These are phyloP conservation scores for Stegodyphus dumicola DNA, from an alignment of 1,140 invertebrate species.

Conservation along the genomic window DNA sequence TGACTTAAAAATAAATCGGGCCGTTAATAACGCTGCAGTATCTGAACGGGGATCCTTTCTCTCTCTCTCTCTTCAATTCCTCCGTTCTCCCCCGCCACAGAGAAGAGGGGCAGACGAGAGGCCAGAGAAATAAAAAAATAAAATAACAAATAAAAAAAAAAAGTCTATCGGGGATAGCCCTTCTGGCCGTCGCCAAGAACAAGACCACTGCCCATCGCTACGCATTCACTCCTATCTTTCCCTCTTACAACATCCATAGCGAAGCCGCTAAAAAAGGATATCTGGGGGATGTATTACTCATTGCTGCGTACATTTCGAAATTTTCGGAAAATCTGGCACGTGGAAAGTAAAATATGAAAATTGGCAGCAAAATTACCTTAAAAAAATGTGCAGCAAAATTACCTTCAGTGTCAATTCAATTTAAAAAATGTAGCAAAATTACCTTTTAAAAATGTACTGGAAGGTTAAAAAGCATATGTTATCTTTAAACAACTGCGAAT, in stretches of 20 bases:
- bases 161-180: neutral
- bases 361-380: too few species aligned
- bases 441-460: too few species aligned
- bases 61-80: neutral
- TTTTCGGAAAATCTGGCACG: too few species aligned
- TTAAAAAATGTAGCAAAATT: too few species aligned
- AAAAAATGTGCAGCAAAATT: too few species aligned
- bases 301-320: too few species aligned
- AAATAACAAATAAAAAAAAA: too few species aligned
- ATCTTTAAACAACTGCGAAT: too few species aligned
- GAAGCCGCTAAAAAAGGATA: constrained; percentile 34
- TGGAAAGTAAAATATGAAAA: too few species aligned
- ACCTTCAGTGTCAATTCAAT: too few species aligned
- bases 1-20: constrained; percentile 61
- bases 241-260: constrained; percentile 30
- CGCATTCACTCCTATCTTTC: constrained; percentile 41
- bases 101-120: neutral
- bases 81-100: constrained; percentile 1
- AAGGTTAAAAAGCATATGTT: too few species aligned
- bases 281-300: neutral
- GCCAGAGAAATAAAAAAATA: too few species aligned
- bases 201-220: constrained; percentile 37
- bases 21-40: constrained; percentile 53
- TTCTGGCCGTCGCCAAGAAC: constrained; percentile 39
- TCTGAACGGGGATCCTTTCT: constrained; percentile 10